A percentile compares a stretch with the other conserved stretches of the same genome.
Conservation (phyloP, 2,888 invertebrate genomes). For the Arctia plantaginis region DNA sequence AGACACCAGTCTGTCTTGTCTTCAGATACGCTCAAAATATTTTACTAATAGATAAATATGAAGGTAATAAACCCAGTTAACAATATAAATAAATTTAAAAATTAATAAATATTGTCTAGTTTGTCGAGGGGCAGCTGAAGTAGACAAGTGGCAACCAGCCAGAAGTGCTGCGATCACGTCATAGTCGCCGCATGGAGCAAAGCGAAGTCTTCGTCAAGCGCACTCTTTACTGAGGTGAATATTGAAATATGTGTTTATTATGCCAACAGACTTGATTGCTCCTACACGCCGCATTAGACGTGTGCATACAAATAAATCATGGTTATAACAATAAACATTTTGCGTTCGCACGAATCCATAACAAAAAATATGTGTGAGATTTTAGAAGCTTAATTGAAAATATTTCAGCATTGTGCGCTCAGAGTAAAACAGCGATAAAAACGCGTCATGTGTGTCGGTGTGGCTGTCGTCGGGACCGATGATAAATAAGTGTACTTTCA, state of each 20-base stretch:
- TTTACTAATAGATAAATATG: background rate
- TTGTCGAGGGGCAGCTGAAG: background rate
- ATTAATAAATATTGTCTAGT: background rate
- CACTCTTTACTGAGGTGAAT: background rate
- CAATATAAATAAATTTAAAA: background rate
- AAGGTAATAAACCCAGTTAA: background rate
- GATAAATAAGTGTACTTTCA: conserved; percentile 12
- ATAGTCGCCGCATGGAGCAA: background rate
- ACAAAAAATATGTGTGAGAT: background rate
- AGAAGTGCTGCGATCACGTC: background rate
- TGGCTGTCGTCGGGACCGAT: background rate
- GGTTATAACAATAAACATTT: background rate
- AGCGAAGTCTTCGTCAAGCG: background rate
- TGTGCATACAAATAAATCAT: background rate
- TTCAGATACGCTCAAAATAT: background rate
- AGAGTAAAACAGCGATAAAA: conserved; percentile 7
- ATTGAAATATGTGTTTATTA: conserved; percentile 1
- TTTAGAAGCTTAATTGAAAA: background rate
- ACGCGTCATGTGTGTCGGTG: background rate
- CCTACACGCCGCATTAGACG: background rate
- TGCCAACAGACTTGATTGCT: background rate
- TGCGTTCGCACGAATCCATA: background rate
- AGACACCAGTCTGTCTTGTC: background rate
- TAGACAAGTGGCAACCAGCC: background rate
- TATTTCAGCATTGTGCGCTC: background rate